Percentiles rank a stretch among this genome's conserved stretches.
These are phyloP conservation scores for Eupristina koningsbergeri DNA, from an alignment of 1,140 invertebrate genomes.

Conservation along the genomic window DNA sequence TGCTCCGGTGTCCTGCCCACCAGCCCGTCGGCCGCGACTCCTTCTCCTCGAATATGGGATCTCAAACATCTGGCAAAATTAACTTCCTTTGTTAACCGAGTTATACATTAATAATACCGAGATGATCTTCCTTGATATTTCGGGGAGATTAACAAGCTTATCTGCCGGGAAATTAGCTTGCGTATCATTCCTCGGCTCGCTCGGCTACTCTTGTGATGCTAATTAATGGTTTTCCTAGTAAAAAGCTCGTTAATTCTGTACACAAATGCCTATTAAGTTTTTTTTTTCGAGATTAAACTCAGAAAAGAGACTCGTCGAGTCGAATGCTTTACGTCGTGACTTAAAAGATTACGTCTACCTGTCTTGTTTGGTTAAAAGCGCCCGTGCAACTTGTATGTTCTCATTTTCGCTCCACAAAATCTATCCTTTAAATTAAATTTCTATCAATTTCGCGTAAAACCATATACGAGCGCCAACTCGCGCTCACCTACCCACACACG, in stretches of 20 bases:
- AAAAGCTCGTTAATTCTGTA: neutral
- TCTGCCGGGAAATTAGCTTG: neutral
- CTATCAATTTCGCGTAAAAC: neutral
- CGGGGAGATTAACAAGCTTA: neutral
- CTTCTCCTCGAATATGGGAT: neutral
- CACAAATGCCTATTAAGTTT: neutral
- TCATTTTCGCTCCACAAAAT: neutral
- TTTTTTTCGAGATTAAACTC: too few relatives aligned
- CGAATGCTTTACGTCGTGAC: neutral
- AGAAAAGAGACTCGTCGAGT: too few relatives aligned
- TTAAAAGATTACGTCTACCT: neutral
- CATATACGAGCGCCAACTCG: too few relatives aligned
- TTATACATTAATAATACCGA: neutral
- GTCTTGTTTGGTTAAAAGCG: neutral
- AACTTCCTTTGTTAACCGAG: neutral
- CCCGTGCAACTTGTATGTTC: neutral
- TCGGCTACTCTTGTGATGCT: neutral
- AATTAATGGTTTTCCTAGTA: neutral
- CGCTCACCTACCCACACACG: neutral
- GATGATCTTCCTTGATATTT: neutral
- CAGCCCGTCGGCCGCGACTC: too few relatives aligned
- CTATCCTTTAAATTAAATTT: neutral
- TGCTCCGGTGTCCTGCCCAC: too few relatives aligned
- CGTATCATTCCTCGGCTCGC: neutral
- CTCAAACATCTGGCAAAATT: neutral